A percentile compares a stretch with the other conserved stretches of the same genome.
Conservation (phyloP, 2,113 vertebrate species). For the Pluvialis apricaria region DNA sequence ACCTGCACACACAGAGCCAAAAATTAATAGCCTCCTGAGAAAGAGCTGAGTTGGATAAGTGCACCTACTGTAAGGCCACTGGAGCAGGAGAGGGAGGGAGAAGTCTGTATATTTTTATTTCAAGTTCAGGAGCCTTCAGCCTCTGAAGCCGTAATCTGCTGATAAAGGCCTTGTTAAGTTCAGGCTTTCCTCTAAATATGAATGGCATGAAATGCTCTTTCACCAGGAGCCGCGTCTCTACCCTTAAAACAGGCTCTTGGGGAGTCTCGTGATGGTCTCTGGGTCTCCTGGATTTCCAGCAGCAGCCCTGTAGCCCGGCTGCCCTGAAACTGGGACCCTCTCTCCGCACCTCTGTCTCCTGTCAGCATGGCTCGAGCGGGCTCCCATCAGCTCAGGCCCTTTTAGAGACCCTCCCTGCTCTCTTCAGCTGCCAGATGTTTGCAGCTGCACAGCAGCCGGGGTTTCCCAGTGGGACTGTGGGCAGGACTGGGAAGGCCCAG, state of each 20-base stretch:
- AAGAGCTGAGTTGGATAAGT: slow-evolving; percentile 22
- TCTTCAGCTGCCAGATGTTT: not conserved
- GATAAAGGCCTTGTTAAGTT: not conserved
- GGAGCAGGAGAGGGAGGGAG: not conserved
- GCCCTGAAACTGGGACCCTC: not conserved
- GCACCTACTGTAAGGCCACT: not conserved
- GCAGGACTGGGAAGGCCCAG: not conserved
- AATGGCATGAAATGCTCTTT: not conserved
- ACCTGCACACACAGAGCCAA: not conserved
- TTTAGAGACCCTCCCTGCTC: not conserved
- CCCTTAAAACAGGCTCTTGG: not conserved
- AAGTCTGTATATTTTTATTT: not conserved
- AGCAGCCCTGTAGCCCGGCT: not conserved
- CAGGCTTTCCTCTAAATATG: not conserved
- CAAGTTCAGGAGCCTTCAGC: not conserved
- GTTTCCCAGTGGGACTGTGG: not conserved
- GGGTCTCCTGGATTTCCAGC: not conserved
- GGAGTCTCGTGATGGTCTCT: not conserved
- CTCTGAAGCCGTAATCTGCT: not conserved
- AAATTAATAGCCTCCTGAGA: not conserved
- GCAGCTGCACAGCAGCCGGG: not conserved
- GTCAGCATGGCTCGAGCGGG: fast-evolving
- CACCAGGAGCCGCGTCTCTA: not conserved
- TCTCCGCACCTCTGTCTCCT: not conserved
- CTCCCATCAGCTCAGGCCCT: not conserved